These are phyloP conservation scores for Molossus alvarezi DNA, from an alignment of 2,797 vertebrate genomes.

Conservation along the genomic window DNA sequence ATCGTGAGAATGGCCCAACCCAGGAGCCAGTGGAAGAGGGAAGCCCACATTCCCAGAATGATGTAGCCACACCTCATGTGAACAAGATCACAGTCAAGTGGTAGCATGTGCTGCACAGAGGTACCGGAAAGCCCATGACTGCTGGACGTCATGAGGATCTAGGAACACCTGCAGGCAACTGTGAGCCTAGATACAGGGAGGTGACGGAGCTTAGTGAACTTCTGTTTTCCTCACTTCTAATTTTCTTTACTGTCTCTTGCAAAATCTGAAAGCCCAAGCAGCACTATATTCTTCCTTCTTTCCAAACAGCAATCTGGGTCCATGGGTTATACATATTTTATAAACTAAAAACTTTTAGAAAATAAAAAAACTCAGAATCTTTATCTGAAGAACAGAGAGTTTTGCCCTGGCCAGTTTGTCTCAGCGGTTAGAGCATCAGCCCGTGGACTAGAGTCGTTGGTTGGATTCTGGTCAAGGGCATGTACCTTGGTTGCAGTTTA, in stretches of 20 bases:
- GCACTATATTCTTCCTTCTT: background rate
- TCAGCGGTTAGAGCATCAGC: too few species aligned
- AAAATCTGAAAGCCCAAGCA: background rate
- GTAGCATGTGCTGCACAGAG: background rate
- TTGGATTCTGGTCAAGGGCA: too few species aligned
- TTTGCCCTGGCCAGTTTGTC: background rate
- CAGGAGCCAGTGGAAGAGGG: background rate
- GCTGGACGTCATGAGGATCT: background rate
- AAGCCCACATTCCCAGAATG: background rate
- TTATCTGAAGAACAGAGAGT: background rate
- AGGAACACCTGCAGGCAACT: background rate
- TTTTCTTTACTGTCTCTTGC: slow-evolving; percentile 21
- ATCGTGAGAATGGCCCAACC: background rate
- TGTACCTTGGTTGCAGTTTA: too few species aligned
- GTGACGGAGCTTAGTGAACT: background rate
- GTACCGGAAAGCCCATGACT: too few species aligned
- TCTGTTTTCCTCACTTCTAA: slow-evolving; percentile 2
- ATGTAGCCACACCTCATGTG: background rate
- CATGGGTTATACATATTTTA: background rate
- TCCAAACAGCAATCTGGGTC: background rate
- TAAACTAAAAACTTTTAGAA: slow-evolving; percentile 25
- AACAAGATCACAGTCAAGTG: background rate
- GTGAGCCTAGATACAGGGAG: background rate
- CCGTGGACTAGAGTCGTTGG: too few species aligned
- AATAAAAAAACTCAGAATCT: slow-evolving; percentile 37